Conservation (phyloP, 2,797 vertebrate genomes). For the Chiloscyllium punctatum region DNA sequence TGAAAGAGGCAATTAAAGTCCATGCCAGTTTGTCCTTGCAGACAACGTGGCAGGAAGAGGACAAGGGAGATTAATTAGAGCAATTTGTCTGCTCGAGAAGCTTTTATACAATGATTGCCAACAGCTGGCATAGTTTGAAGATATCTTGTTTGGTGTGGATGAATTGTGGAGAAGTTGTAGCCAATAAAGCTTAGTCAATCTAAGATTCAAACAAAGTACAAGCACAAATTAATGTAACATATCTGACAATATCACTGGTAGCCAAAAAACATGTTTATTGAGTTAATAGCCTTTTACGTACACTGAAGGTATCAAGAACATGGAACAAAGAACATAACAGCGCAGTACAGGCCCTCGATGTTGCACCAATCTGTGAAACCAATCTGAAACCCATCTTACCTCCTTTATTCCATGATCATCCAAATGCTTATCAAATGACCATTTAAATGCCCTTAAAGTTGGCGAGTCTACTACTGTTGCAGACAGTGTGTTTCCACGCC, state of each 20-base stretch:
- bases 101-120: not conserved
- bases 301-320: not conserved
- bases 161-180: too few relatives aligned
- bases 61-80: not conserved
- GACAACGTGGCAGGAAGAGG: conserved; percentile 13
- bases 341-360: too few relatives aligned
- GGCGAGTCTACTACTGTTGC: too few relatives aligned
- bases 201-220: not conserved
- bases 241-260: not conserved
- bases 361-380: too few relatives aligned
- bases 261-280: not conserved
- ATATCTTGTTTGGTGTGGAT: not conserved
- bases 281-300: not conserved
- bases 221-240: not conserved
- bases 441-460: too few relatives aligned
- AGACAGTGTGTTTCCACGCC: too few relatives aligned
- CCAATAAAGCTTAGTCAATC: not conserved
- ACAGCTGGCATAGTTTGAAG: not conserved
- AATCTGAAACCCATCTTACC: too few relatives aligned
- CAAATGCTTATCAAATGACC: too few relatives aligned
- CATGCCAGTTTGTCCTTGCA: conserved; percentile 12
- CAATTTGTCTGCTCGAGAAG: conserved; percentile 13
- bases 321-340: too few relatives aligned
- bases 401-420: too few relatives aligned
- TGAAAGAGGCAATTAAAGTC: conserved; percentile 42